A percentile compares a stretch with the other conserved stretches of the same genome.
Conservation (phyloP, 2,113 vertebrate species). For the Trogon melanurus region DNA sequence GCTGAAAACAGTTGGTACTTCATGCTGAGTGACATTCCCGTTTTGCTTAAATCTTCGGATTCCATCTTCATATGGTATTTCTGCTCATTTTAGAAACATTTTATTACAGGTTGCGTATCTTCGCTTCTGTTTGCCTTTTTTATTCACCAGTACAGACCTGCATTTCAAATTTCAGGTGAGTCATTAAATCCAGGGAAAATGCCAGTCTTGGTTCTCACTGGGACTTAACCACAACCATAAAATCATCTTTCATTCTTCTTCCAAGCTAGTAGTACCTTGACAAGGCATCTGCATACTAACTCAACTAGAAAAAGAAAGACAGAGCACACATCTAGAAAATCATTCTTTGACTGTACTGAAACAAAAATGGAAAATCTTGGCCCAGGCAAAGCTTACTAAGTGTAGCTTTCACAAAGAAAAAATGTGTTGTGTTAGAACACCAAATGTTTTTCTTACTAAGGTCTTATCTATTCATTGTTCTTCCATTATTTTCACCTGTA, state of each 20-base stretch:
- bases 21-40: constrained; percentile 10
- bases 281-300: neutral
- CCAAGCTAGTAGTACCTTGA: neutral
- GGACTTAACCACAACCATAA: neutral
- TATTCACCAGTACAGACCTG: neutral
- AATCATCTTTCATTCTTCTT: neutral
- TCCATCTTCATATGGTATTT: constrained; percentile 7
- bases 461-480: neutral
- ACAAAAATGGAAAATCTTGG: neutral
- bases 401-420: neutral
- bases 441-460: neutral
- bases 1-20: constrained; percentile 47
- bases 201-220: neutral
- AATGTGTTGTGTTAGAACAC: neutral
- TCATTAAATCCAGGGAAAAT: neutral
- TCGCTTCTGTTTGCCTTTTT: neutral
- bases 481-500: neutral
- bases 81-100: constrained; percentile 18
- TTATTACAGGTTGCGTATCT: neutral
- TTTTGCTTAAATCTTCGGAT: constrained; percentile 28
- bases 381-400: neutral
- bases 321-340: neutral
- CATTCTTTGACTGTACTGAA: neutral
- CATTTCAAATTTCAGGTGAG: neutral
- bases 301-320: neutral